Evolutionary conservation across 2,888 invertebrate species (phyloP).

Genomic region (Macaria notata): DNA sequence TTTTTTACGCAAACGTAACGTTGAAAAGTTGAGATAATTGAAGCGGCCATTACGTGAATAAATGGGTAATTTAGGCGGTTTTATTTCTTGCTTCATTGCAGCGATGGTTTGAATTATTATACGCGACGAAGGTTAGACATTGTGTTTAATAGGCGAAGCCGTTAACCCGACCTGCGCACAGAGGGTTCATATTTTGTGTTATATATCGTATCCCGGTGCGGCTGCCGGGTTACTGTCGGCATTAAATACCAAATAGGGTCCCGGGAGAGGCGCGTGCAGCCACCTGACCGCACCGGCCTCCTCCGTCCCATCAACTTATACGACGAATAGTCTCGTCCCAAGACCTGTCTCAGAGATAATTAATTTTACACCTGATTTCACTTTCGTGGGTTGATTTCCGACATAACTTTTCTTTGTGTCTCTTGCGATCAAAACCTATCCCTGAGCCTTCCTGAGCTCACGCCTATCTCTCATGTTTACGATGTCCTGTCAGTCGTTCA

Average conservation of each 20-base stretch:
- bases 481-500: too few relatives aligned
- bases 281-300: constrained; percentile 10
- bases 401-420: too few relatives aligned
- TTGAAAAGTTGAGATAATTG: constrained; percentile 27
- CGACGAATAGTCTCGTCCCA: too few relatives aligned
- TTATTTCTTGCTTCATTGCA: constrained; percentile 20
- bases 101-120: constrained; percentile 19
- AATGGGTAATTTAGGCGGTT: constrained; percentile 28
- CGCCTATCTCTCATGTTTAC: too few relatives aligned
- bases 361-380: too few relatives aligned
- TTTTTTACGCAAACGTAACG: constrained; percentile 13
- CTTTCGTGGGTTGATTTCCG: too few relatives aligned
- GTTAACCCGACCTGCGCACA: constrained; percentile 22
- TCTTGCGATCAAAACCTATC: too few relatives aligned
- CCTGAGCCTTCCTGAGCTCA: too few relatives aligned
- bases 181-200: constrained; percentile 23
- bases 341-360: too few relatives aligned
- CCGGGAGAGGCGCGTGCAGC: constrained; percentile 16
- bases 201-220: constrained; percentile 22
- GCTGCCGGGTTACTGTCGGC: constrained; percentile 19
- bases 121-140: constrained; percentile 12
- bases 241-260: constrained; percentile 31
- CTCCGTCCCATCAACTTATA: too few relatives aligned
- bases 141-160: constrained; percentile 18
- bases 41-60: constrained; percentile 25